phyloP scores from a whole-genome alignment of 35 echinoderm and acorn worm genomes.

The Chiridota heheva region DNA sequence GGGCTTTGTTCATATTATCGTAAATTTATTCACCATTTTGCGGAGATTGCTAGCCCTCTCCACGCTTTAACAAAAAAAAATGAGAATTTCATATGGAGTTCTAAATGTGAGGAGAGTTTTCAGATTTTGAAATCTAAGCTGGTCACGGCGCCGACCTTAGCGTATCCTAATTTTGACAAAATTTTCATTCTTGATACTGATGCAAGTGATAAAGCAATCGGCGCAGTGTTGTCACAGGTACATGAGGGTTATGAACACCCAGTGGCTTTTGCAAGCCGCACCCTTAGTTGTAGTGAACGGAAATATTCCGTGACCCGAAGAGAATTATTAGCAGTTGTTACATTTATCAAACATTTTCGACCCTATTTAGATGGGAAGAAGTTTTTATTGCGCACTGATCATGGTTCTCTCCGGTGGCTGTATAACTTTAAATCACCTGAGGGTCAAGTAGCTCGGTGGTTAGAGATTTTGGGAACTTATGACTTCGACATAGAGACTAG shows the following conservation, averaged over 20 bases:
- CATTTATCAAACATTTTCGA: slow-evolving; percentile 35
- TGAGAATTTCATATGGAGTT: slow-evolving; percentile 26
- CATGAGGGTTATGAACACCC: slow-evolving; percentile 31
- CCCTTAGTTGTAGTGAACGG: background rate
- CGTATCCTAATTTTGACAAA: slow-evolving; percentile 29
- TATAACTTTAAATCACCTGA: slow-evolving; percentile 48
- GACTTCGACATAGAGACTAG: slow-evolving; percentile 37
- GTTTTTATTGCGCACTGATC: slow-evolving; percentile 46
- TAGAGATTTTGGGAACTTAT: slow-evolving; percentile 44
- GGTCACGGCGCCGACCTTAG: slow-evolving; percentile 16
- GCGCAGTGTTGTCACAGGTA: slow-evolving; percentile 56
- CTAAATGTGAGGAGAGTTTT: slow-evolving; percentile 33
- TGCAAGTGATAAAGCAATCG: slow-evolving; percentile 33
- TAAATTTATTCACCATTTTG: slow-evolving; percentile 41
- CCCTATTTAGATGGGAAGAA: slow-evolving; percentile 53
- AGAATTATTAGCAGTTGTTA: slow-evolving; percentile 58
- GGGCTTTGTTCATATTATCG: slow-evolving; percentile 58
- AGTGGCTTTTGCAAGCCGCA: slow-evolving; percentile 45
- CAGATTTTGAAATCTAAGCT: slow-evolving; percentile 12
- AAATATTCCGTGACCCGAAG: slow-evolving; percentile 53
- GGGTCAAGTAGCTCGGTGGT: slow-evolving; percentile 59
- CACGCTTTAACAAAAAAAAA: slow-evolving; percentile 48
- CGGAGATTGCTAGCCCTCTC: slow-evolving; percentile 48
- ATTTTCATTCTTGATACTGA: slow-evolving; percentile 56
- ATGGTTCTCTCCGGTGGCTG: slow-evolving; percentile 48